phyloP scores from a whole-genome alignment of 2,888 invertebrate genomes.

The Philopedon plagiatum region DNA sequence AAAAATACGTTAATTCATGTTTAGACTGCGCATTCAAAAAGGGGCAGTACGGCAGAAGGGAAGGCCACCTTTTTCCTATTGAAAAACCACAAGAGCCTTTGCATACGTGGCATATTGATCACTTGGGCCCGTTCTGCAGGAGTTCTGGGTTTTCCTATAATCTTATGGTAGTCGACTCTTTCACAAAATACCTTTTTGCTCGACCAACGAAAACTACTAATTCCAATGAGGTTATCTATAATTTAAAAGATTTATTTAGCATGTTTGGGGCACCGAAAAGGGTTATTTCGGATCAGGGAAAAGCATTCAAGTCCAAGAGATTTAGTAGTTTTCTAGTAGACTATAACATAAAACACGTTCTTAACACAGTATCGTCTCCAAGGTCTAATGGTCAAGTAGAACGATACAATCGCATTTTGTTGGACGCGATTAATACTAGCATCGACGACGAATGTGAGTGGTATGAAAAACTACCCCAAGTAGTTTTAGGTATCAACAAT shows the following conservation, averaged over 20 bases:
- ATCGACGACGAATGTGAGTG: conserved; percentile 37
- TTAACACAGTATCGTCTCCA: conserved; percentile 21
- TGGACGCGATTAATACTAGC: conserved; percentile 28
- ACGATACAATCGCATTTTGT: conserved; percentile 39
- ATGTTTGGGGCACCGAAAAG: conserved; percentile 37
- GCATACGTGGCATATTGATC: conserved; percentile 51
- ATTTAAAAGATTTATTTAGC: conserved; percentile 43
- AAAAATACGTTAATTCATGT: no score
- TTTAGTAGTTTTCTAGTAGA: conserved; percentile 8
- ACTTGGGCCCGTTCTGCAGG: conserved; percentile 43
- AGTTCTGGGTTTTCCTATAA: conserved; percentile 40
- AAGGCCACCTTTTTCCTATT: no score
- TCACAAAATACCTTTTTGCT: no score
- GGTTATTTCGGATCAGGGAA: conserved; percentile 39
- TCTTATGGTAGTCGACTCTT: conserved; percentile 44
- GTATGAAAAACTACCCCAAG: conserved; percentile 18
- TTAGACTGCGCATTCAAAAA: no score
- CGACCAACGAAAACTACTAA: conserved; percentile 28
- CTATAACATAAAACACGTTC: conserved; percentile 28
- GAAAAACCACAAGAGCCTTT: conserved; percentile 40
- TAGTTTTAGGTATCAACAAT: conserved; percentile 38
- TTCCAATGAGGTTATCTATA: conserved; percentile 23
- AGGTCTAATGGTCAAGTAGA: conserved; percentile 46
- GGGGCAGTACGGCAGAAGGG: no score
- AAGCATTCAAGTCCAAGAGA: conserved; percentile 24